Evolutionary conservation across 2,888 invertebrate genomes (phyloP).

Genomic region (Odontocerum albicorne): DNA sequence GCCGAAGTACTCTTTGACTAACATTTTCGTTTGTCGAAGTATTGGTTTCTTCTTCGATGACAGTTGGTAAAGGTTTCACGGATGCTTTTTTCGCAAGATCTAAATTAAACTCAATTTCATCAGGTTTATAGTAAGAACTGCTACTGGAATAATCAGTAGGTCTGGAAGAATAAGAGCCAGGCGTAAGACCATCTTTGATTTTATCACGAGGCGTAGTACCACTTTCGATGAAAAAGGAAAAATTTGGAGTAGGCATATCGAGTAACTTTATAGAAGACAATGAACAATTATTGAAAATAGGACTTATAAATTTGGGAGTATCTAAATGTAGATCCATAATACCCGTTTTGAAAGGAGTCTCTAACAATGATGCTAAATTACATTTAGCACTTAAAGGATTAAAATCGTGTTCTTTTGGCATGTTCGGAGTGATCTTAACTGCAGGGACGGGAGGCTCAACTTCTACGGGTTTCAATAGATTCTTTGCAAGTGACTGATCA

Average conservation of each 20-base stretch:
- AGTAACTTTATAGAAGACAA: conserved; percentile 59
- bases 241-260: conserved; percentile 59
- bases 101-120: conserved; percentile 55
- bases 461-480: neutral
- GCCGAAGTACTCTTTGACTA: conserved; percentile 22
- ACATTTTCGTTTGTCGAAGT: neutral
- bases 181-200: conserved; percentile 44
- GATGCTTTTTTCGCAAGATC: conserved; percentile 38
- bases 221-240: conserved; percentile 38
- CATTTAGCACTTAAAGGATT: conserved; percentile 52
- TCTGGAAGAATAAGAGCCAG: conserved; percentile 51
- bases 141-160: conserved; percentile 64
- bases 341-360: conserved; percentile 61
- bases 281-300: conserved; percentile 49
- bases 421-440: conserved; percentile 48
- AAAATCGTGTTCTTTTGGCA: conserved; percentile 48
- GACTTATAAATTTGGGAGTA: conserved; percentile 58
- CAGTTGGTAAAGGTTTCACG: neutral
- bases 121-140: conserved; percentile 65
- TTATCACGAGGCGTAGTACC: conserved; percentile 54
- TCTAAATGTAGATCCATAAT: conserved; percentile 54
- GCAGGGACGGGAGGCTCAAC: conserved; percentile 20
- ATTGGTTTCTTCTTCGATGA: conserved; percentile 6
- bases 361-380: conserved; percentile 55
- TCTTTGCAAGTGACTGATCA: neutral